Evolutionary conservation across 2,797 vertebrate genomes (phyloP).

Genomic region (Otus scops): DNA sequence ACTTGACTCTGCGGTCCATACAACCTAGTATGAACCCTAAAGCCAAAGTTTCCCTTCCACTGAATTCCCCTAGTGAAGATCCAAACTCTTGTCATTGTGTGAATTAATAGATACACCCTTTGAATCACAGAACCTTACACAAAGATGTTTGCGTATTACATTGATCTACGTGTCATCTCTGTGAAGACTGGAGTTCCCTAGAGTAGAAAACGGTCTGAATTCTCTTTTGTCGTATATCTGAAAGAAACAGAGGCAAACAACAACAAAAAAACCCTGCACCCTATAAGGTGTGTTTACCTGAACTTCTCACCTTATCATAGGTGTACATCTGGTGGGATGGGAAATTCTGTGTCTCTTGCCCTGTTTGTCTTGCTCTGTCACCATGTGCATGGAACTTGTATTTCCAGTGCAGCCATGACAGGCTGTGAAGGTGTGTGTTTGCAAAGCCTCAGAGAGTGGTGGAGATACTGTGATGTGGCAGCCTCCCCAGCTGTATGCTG

Average conservation of each 20-base stretch:
- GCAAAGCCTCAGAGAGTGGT: neutral
- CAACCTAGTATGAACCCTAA: neutral
- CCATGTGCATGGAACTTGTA: accelerated
- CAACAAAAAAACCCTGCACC: accelerated
- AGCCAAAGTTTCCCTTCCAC: neutral
- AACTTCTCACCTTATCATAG: neutral
- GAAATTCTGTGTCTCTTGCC: neutral
- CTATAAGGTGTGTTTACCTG: neutral
- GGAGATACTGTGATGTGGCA: neutral
- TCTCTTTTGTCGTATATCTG: neutral
- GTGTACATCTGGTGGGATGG: neutral
- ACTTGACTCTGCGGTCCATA: neutral
- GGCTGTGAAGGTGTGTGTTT: neutral
- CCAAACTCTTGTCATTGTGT: neutral
- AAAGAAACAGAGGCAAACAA: neutral
- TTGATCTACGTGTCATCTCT: neutral
- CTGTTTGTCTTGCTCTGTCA: neutral
- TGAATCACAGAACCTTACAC: neutral
- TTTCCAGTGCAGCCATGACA: neutral
- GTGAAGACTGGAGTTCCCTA: neutral
- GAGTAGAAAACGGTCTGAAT: neutral
- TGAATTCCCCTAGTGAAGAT: neutral
- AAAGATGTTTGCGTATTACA: neutral
- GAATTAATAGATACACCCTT: neutral
- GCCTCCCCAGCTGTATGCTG: neutral